Evolutionary conservation across 2,113 vertebrate genomes (phyloP).

Genomic region (Cottus gobio): DNA sequence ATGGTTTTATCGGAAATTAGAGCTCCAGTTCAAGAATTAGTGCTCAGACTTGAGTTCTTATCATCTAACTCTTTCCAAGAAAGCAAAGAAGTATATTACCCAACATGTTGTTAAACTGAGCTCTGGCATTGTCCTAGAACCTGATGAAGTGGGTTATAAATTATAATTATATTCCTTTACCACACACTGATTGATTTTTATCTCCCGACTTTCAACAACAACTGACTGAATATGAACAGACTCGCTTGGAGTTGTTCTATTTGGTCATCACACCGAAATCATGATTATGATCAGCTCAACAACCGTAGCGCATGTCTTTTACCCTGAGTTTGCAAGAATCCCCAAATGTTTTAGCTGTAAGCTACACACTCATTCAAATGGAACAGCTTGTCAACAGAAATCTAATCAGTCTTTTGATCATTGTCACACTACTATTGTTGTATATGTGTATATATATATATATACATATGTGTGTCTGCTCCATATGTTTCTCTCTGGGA

Average conservation of each 20-base stretch:
- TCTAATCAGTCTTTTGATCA: conserved; percentile 8
- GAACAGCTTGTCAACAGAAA: background rate
- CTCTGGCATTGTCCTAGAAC: too few relatives aligned
- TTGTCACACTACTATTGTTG: background rate
- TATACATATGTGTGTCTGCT: background rate
- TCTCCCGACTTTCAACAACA: background rate
- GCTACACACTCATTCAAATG: background rate
- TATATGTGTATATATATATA: background rate
- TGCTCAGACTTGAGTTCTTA: background rate
- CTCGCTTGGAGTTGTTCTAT: background rate
- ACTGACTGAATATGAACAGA: background rate
- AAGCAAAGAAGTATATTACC: background rate
- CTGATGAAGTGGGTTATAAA: background rate
- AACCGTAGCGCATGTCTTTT: background rate
- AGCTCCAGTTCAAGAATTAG: background rate
- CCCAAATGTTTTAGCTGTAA: background rate
- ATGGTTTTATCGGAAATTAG: background rate
- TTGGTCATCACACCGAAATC: too few relatives aligned
- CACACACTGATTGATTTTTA: background rate
- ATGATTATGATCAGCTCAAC: background rate
- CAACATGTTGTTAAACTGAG: background rate
- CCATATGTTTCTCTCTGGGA: conserved; percentile 85
- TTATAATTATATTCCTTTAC: background rate
- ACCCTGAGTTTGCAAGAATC: background rate
- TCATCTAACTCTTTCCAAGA: background rate